Evolutionary conservation across 2,888 invertebrate species (phyloP).

Genomic region (Heterodera filipjevi): DNA sequence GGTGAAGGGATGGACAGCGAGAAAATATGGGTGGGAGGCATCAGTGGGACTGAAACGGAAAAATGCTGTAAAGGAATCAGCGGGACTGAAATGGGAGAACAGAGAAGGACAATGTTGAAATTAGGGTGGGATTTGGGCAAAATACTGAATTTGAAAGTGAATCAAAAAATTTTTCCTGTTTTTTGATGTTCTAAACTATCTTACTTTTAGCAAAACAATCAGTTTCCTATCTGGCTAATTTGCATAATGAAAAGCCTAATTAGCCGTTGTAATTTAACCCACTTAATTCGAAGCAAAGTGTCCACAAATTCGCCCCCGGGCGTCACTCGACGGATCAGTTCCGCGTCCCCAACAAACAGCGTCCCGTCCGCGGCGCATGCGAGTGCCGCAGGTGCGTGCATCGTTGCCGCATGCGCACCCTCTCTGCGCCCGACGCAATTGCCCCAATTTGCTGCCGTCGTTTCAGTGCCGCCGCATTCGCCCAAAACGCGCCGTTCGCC

Average conservation of each 20-base stretch:
- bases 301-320: slow-evolving; percentile 76
- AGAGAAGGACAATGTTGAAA: not conserved
- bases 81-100: not conserved
- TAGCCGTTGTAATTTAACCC: too few species aligned
- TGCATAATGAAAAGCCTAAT: too few species aligned
- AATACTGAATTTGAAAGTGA: too few species aligned
- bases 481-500: slow-evolving; percentile 78
- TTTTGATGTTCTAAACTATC: too few species aligned
- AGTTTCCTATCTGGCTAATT: too few species aligned
- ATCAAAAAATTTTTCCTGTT: too few species aligned
- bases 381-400: slow-evolving; percentile 89
- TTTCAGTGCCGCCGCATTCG: slow-evolving; percentile 68
- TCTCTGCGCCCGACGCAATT: slow-evolving; percentile 52
- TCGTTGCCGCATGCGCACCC: slow-evolving; percentile 66
- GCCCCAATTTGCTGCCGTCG: slow-evolving; percentile 67
- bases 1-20: slow-evolving; percentile 93
- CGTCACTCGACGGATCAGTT: slow-evolving; percentile 73
- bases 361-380: slow-evolving; percentile 95
- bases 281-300: slow-evolving; percentile 85
- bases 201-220: too few species aligned
- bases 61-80: not conserved
- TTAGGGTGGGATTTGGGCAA: not conserved
- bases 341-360: slow-evolving; percentile 73
- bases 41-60: slow-evolving; percentile 68
- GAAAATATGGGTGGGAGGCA: slow-evolving; percentile 92